A percentile compares a stretch with the other conserved stretches of the same genome.
Evolutionary conservation across 2,113 vertebrate species (phyloP).

Genomic region (Orientallactaga bullata): DNA sequence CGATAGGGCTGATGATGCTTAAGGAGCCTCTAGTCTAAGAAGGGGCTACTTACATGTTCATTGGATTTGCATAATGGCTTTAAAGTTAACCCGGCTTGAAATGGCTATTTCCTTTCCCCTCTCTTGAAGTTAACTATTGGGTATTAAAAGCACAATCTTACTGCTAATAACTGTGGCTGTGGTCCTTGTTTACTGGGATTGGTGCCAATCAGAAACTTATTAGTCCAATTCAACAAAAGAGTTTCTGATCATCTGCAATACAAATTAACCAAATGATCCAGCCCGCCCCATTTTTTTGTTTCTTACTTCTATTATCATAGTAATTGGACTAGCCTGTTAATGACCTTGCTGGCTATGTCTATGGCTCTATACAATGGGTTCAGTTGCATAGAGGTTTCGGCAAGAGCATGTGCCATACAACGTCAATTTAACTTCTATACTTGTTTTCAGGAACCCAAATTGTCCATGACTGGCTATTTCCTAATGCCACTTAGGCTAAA

Average conservation of each 20-base stretch:
- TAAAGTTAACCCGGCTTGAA: conserved; percentile 50
- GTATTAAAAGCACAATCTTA: conserved; percentile 37
- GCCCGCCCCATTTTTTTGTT: not conserved
- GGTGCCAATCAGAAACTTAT: conserved; percentile 16
- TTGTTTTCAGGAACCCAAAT: conserved; percentile 60
- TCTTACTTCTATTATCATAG: not conserved
- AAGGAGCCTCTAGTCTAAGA: not conserved
- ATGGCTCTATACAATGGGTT: not conserved
- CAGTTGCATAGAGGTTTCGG: conserved; percentile 45
- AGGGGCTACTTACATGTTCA: conserved; percentile 19
- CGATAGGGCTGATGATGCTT: not conserved
- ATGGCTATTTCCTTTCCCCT: conserved; percentile 48
- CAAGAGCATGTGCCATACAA: not conserved
- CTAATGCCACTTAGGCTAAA: conserved; percentile 61
- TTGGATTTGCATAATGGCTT: conserved; percentile 58
- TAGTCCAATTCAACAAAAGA: conserved; percentile 44
- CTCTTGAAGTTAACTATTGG: conserved; percentile 47
- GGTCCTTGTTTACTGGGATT: conserved; percentile 53
- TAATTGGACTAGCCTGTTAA: conserved; percentile 60
- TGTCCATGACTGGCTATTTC: conserved; percentile 58
- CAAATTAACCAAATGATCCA: conserved; percentile 52
- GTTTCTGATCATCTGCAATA: conserved; percentile 56
- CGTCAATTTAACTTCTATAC: conserved; percentile 60
- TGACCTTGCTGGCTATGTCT: conserved; percentile 3
- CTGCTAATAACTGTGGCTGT: conserved; percentile 23